Evolutionary conservation across 1,140 invertebrate genomes (phyloP).

Genomic region (Zaprionus ornatus): DNA sequence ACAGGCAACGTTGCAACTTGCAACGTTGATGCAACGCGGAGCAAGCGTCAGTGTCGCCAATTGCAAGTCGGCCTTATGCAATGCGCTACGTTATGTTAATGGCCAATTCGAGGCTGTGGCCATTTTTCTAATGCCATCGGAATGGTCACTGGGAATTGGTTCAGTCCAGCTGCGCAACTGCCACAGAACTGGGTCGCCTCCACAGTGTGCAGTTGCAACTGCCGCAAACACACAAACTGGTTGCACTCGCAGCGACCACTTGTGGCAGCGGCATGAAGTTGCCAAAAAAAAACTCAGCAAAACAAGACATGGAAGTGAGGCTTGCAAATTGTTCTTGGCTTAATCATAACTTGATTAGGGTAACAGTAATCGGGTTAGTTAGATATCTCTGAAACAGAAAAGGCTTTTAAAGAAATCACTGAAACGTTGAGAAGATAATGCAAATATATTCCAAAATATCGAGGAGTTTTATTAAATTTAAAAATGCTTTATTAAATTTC

Average conservation of each 20-base stretch:
- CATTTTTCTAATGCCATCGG: slow-evolving; percentile 1
- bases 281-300: not conserved
- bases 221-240: not conserved
- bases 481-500: not conserved
- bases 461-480: not conserved
- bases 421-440: no score
- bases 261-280: not conserved
- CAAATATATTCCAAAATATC: not conserved
- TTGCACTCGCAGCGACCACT: not conserved
- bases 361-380: not conserved
- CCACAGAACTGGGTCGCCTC: not conserved
- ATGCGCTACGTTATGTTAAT: slow-evolving; percentile 30
- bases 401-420: no score
- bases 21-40: slow-evolving; percentile 13
- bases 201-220: not conserved
- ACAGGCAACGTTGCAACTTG: slow-evolving; percentile 4
- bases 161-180: not conserved
- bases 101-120: slow-evolving; percentile 2
- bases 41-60: slow-evolving; percentile 10
- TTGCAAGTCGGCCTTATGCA: slow-evolving; percentile 9
- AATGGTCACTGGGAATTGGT: slow-evolving; percentile 4
- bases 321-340: not conserved
- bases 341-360: not conserved
- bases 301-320: not conserved
- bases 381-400: not conserved